Evolutionary conservation across 53 echinoderm and acorn worm species (phyloP), one percentile per base, ranked within the genome.

Genomic region (Glandiceps talaboti): DNA sequence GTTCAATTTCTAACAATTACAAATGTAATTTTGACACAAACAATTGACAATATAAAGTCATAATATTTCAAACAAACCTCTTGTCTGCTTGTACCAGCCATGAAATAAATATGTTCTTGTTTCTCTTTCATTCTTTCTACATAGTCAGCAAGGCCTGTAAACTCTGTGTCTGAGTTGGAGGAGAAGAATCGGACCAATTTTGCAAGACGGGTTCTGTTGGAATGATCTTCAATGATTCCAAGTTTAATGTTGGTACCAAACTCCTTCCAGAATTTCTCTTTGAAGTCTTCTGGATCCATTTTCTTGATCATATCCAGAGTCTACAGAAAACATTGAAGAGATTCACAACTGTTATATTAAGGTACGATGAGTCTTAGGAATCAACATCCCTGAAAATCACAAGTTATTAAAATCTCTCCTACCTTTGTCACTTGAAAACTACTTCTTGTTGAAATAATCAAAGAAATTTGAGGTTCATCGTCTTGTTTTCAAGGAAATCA

Each of bases 251-350:
- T 97, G 82, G 91, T 91, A 73, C 97, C 97, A 76, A 83, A 97
- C 79, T 97, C 93, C 81, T 93, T 93, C 93, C 93, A 97, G 97
- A 97, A 97, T 28, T 85, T 93, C 82, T 97, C 93, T 30, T 90
- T 83, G 84, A 91, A 97, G 32, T 97, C 93, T 31, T 93, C 91
- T 14, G 88, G 72, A 75, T 86, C 82, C 77, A 97, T 89, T 85
- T 97, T 97, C 86, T 97, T 97, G 82, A 97, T 91, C 97, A 97
- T 97, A 83, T 97, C 97, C 28, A 97, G 86, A 28, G 97, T 91
- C 97, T 97, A 80, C 29, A 1, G 14, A 33, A 74, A n/a, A n/a
- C n/a, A n/a, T n/a, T n/a, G n/a, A n/a, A n/a, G n/a, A n/a, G n/a
- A n/a, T n/a, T n/a, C n/a, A n/a, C n/a, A n/a, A n/a, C n/a, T n/a